Evolutionary conservation across 1,140 invertebrate genomes (phyloP), one percentile per base, ranked within the genome.

Genomic region (Telenomus remus): DNA sequence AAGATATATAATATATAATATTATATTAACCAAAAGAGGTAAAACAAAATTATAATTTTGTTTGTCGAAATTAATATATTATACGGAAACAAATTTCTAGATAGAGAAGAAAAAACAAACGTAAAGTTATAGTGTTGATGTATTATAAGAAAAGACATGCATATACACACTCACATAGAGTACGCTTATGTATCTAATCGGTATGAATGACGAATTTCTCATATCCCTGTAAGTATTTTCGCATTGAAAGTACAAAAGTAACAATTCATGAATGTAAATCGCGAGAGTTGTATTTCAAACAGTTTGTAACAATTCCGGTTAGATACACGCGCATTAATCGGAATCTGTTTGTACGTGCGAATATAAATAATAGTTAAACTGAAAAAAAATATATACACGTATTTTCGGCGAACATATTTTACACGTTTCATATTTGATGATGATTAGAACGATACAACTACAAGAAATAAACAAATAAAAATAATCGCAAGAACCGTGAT

Each of bases 331-430:
- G 33, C 55, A 59, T 19, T 27, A 27, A 27, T 50, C 46, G 61
- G 39, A 50, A 60, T 48, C 47, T 72, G 60, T 60, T 65, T 73
- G 49, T 75, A 53, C 53, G 51, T 63, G 50, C 56, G 63, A 66
- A 48, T 64, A 59, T 64, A 70, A 65, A 54, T 78, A 3, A 27
- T 27, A 27, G 19, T 27, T 27, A 27, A 27, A 27, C 19, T 27
- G 19, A 27, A 27, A n/a, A n/a, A 69, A 53, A 72, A 37, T 39
- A 55, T 49, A 66, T 61, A 66, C 57, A 68, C 47, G 81, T 81
- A 83, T 87, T 87, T 87, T 87, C 82, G 82, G 86, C 84, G 73
- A 86, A 79, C 61, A 46, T 86, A 85, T 87, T 87, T 86, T 86
- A 84, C 86, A 85, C 84, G 82, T 87, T 86, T 86, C 82, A 85